Base-by-base conservation (phyloP, 1,140 invertebrate species). In the Drosophila simulans region DNA sequence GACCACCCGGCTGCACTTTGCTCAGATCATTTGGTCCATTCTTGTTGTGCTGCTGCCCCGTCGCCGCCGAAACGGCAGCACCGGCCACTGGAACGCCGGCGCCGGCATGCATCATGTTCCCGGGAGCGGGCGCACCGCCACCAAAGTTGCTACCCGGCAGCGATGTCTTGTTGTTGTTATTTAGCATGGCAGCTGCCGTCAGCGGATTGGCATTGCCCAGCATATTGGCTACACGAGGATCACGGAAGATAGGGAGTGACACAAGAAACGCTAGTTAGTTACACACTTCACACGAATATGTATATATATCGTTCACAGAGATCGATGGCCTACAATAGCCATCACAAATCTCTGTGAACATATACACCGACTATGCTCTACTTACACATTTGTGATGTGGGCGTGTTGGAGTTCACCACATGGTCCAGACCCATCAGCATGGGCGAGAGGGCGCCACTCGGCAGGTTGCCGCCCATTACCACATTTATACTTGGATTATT, bases 151-250 rank as follows among this genome's bases (percentile, higher is more conserved):
- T 52, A 53, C 70, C 71, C 48, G 62, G 52, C 53, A 76, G 54
- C 55, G 51, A 48, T 25, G 81, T 80, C 78, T 85, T 91, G 11
- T 82, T 91, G 72, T 85, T 83, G 53, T 88, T 89, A 58, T 89
- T 90, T 39, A 90, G 52, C 75, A 90, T 86, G 63, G 71, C 88
- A 37, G 86, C 80, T 31, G 85, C 70, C 34, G 63, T 60, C 80
- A 88, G 55, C 3, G 84, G 62, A 73, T 84, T 79, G 35, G 63
- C 40, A 70, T 81, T 84, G 35, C 66, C 80, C 59, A 88, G 20
- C 34, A 77, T 59, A 43, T 80, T 80, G 51, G 72, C 90, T 88
- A 57, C 39, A 72, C 17, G 39, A 27, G 35, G 54, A 48, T 35
- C 17, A n/a, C 45, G 4, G 37, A 3, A 45, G 48, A 51, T 35